Base-by-base conservation (phyloP, 2,888 invertebrate genomes). In the Cremastinae sp. region DNA sequence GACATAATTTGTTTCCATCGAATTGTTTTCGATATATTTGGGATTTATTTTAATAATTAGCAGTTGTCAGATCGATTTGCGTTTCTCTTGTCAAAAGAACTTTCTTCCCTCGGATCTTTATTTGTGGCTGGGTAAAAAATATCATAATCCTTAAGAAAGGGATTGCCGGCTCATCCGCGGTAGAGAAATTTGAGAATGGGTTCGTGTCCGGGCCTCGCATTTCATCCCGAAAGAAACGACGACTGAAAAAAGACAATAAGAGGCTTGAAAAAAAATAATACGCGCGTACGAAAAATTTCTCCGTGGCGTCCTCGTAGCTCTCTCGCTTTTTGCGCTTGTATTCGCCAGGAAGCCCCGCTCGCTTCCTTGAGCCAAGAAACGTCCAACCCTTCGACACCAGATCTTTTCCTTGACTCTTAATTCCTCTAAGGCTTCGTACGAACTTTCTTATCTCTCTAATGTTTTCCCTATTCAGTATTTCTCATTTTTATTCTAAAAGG, bases 331-430 rank as follows among this genome's bases (percentile, higher is more conserved):
- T 20, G 10, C n/a, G 35, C 53, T 41, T 41, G 45, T 28, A 56
- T 61, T 53, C 79, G 66, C 37, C 74, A 82, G 74, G 86, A 86
- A 86, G 84, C 86, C 86, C 78, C 73, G 69, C 86, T 78, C 73
- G 69, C 78, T 82, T 80, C 75, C 79, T 82, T 82, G 55, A 16
- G 62, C 77, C 66, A 78, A 83, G 82, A 78, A 81, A 76, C 70
- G 49, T 41, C 77, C 69, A 78, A 80, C 80, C 83, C 81, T 79
- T 78, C 79, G 84, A 82, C 82, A 84, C 81, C 80, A 84, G 85
- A 85, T 86, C 83, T 84, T 84, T 84, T 83, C 82, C 80, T 83
- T 78, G 80, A 79, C 78, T 71, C 68, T 64, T 61, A 83, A 66
- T 65, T 71, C 74, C 76, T 66, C 41, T 75, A 70, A 35, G 77